phyloP scores from a whole-genome alignment of 1,140 invertebrate genomes.

The Hypsibius dujardini region DNA sequence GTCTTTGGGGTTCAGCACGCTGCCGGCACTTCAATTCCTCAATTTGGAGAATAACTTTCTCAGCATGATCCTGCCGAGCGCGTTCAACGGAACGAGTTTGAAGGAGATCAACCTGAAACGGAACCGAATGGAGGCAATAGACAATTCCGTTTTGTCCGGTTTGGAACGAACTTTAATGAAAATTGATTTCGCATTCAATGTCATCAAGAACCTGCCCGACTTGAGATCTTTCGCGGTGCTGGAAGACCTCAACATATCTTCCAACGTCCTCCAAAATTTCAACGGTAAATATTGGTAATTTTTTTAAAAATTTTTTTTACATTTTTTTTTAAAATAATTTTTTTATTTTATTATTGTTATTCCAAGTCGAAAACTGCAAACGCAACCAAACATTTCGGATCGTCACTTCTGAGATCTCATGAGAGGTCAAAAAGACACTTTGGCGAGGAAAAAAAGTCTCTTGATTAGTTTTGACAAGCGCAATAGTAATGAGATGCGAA shows the following conservation, averaged over 20 bases:
- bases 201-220: conserved; percentile 49
- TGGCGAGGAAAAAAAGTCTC: too few species aligned
- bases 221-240: background rate
- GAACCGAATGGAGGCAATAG: conserved; percentile 57
- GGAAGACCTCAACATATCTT: too few species aligned
- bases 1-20: background rate
- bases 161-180: conserved; percentile 66
- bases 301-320: background rate
- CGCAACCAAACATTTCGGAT: too few species aligned
- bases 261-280: too few species aligned
- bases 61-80: background rate
- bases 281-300: background rate
- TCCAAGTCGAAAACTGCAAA: too few species aligned
- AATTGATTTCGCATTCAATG: conserved; percentile 57
- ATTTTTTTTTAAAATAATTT: background rate
- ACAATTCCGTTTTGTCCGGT: conserved; percentile 62
- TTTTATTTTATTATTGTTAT: background rate
- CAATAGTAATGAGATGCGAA: too few species aligned
- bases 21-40: background rate
- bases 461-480: too few species aligned
- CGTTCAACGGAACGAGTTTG: conserved; percentile 42
- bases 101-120: conserved; percentile 61
- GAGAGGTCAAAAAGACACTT: too few species aligned
- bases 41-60: background rate
- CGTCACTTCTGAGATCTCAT: too few species aligned